Evolutionary conservation across 2,113 vertebrate species (phyloP), one percentile per base, ranked within the genome.

Genomic region (Prionailurus viverrinus): DNA sequence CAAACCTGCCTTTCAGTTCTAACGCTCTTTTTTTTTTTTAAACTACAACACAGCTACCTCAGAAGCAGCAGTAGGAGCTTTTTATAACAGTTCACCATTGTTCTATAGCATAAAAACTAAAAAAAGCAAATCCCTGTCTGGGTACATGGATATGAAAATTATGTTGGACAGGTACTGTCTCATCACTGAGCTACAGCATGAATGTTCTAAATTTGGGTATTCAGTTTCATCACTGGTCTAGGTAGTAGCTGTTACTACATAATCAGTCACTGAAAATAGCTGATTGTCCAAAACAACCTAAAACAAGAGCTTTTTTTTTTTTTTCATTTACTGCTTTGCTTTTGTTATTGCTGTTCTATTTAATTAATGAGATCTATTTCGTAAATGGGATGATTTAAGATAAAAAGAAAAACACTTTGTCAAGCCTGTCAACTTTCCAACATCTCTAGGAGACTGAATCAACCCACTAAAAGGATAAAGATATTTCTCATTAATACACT

Each of bases 151-250:
- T 96, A 97, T 79, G 90, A 91, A 96, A 92, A 97, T 98, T 94
- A 80, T 95, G 13, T 92, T 96, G 95, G 89, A 94, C 91, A 80
- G 63, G 63, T 74, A 65, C 89, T 95, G 41, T 92, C 90, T 95
- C 51, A 31, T 86, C 74, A 90, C 41, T 79, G 69, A 96, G 71
- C 33, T 87, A 33, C 31, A 92, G 41, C 79, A 45, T 87, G 63
- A 96, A 76, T 87, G 31, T 90, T 96, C 89, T 96, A 97, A 97
- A 92, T 97, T 95, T 92, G 66, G 80, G 7, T 90, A 87, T 95
- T 96, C 71, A 76, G 33, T 86, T 36, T 92, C 58, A 55, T 92
- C 63, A 36, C 9, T 93, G 53, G 74, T 66, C 48, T 87, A 84
- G 92, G 36, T 29, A 86, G 65, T 95, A 86, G 63, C 10, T 74